Evolutionary conservation across 37 sponge, comb jelly and placozoan genomes (phyloP).

Genomic region (Sycon ciliatum): DNA sequence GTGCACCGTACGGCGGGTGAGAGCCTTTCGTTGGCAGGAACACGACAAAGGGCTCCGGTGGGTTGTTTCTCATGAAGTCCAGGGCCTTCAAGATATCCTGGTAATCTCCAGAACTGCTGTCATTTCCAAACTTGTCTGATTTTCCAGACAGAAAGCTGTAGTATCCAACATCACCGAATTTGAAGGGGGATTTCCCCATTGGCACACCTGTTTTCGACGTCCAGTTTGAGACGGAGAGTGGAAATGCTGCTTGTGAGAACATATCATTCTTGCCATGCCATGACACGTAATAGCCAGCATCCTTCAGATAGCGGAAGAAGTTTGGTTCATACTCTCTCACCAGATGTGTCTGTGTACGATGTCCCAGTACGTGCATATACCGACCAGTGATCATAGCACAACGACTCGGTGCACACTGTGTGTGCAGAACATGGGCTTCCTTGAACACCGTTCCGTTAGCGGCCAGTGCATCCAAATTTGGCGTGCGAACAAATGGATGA

Average conservation of each 20-base stretch:
- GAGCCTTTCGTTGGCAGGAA: not conserved
- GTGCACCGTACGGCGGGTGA: conserved; percentile 12
- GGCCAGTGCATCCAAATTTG: not conserved
- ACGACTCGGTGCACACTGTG: conserved; percentile 9
- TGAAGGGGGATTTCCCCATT: not conserved
- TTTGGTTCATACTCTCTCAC: conserved; percentile 3
- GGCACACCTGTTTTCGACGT: not conserved
- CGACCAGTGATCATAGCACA: conserved; percentile 5
- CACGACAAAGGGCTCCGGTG: conserved; percentile 1
- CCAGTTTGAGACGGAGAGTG: not conserved
- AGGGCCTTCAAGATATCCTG: not conserved
- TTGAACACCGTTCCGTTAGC: not conserved
- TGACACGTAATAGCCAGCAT: not conserved
- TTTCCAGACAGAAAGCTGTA: not conserved
- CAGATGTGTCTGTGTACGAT: conserved; percentile 9
- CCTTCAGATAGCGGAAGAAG: conserved; percentile 6
- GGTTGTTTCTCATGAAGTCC: not conserved
- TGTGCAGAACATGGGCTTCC: conserved; percentile 10
- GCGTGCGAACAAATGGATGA: conserved; percentile 2
- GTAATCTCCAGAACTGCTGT: not conserved
- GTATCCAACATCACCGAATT: conserved; percentile 6
- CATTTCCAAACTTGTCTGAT: not conserved
- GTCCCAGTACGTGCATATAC: conserved; percentile 13
- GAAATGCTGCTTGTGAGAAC: not conserved
- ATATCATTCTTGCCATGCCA: conserved; percentile 16